Percentiles rank a stretch among this genome's conserved stretches.
phyloP scores from a whole-genome alignment of 1,140 invertebrate species.

The Ptiloglossa arizonensis region DNA sequence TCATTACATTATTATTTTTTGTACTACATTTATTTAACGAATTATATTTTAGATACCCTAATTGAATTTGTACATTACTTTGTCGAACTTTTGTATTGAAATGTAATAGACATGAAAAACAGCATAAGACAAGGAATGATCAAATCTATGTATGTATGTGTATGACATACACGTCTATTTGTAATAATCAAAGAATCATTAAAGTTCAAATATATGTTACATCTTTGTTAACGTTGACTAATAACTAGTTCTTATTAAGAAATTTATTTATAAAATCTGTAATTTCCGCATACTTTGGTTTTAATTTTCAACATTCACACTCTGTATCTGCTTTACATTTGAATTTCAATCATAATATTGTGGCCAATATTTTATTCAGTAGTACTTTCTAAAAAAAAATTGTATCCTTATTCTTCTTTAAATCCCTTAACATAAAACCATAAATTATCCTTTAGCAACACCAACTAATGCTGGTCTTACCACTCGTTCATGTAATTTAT shows the following conservation, averaged over 20 bases:
- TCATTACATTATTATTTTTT: neutral
- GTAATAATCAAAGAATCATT: slow-evolving; percentile 3
- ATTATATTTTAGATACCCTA: neutral
- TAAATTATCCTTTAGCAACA: slow-evolving; percentile 88
- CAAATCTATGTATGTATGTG: neutral
- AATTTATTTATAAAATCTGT: slow-evolving; percentile 25
- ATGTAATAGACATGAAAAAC: slow-evolving; percentile 25
- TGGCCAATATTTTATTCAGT: slow-evolving; percentile 26
- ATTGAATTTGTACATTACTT: neutral
- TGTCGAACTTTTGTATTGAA: neutral
- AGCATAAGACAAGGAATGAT: slow-evolving; percentile 11
- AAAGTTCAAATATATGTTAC: slow-evolving; percentile 19
- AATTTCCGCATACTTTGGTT: neutral
- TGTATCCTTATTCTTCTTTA: slow-evolving; percentile 5
- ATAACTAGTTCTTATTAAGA: neutral
- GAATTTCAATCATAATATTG: slow-evolving; percentile 41
- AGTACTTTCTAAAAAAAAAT: neutral
- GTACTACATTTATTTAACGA: slow-evolving; percentile 36
- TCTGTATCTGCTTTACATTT: slow-evolving; percentile 28
- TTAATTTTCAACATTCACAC: slow-evolving; percentile 9
- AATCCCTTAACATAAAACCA: slow-evolving; percentile 38
- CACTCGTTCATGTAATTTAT: slow-evolving; percentile 95
- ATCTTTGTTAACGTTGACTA: slow-evolving; percentile 9
- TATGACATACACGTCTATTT: slow-evolving; percentile 22
- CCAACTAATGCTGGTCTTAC: slow-evolving; percentile 98